Conservation (phyloP, 2,113 vertebrate species). For the Mormyrus iriodes region DNA sequence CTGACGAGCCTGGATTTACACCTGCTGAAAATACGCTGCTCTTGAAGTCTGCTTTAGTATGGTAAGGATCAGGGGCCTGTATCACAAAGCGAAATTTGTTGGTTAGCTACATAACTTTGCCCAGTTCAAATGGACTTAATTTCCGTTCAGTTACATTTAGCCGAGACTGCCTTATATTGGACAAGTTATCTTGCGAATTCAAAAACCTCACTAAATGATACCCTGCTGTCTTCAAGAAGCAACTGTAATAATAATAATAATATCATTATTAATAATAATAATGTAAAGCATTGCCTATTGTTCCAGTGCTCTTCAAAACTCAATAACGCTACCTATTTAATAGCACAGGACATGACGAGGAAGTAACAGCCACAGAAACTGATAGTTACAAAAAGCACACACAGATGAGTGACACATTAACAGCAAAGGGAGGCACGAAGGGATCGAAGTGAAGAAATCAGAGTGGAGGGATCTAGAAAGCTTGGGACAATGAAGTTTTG, state of each 20-base stretch:
- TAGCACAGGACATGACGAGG: background rate
- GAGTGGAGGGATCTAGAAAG: background rate
- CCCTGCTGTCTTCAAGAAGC: constrained; percentile 32
- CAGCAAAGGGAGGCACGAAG: background rate
- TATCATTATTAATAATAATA: background rate
- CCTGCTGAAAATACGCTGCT: constrained; percentile 44
- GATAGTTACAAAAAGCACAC: background rate
- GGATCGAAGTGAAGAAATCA: background rate
- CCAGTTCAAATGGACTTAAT: background rate
- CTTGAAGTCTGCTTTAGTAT: constrained; percentile 21
- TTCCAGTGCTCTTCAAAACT: background rate
- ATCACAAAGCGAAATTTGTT: background rate
- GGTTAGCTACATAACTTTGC: background rate
- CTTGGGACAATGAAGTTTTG: background rate
- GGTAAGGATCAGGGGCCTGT: constrained; percentile 22
- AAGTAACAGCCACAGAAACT: background rate
- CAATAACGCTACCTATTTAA: background rate
- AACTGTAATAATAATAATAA: constrained; percentile 40
- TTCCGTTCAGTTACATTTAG: too few species aligned
- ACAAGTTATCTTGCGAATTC: background rate
- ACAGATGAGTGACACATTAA: background rate
- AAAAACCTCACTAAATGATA: background rate
- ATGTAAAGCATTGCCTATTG: background rate
- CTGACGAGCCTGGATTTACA: constrained; percentile 1
- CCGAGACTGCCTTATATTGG: too few species aligned